Evolutionary conservation across 2,113 vertebrate genomes (phyloP), one percentile per base, ranked within the genome.

Genomic region (Solea senegalensis): DNA sequence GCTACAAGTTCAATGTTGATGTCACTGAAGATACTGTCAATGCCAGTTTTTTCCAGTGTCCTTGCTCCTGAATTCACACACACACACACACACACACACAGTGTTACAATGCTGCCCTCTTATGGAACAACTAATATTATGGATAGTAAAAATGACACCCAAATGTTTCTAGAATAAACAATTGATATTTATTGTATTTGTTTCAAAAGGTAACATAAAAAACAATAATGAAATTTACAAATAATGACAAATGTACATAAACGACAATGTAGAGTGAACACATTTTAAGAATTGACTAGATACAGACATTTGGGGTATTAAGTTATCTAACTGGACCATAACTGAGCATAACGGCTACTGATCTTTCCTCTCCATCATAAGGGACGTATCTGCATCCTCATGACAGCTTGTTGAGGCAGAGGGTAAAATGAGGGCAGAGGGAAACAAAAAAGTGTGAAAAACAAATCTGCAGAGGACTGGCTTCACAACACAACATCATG

Each of bases 91-190:
- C 34, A 34, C 34, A 34, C 34, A 3, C 44, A 10, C 44, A 4
- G 7, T 49, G 41, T 56, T 10, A 45, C 9, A 34, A 69, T 73
- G 59, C 68, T 85, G 71, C 67, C 75, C 66, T 55, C 79, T 62
- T n/a, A 21, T 8, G 12, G 41, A 14, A 54, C 3, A 1, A 41
- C 2, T 1, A 16, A 15, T 43, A 13, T 12, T 26, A 28, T 52
- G 40, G 48, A 10, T 0, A 11, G 16, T 2, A 13, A 34, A 5
- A 55, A 28, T 34, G 16, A 61, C 1, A 28, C 10, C 21, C 16
- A 45, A 26, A 39, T 16, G 8, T 39, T 28, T 50, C 26, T 68
- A 12, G 9, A 51, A 53, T 65, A 21, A 73, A 67, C 53, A 52
- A 0, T 34, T 0, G 16, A 9, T 39, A 72, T 82, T 85, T 77